These are phyloP conservation scores for Galerucella calmariensis DNA, from an alignment of 2,888 invertebrate species.

Conservation along the genomic window DNA sequence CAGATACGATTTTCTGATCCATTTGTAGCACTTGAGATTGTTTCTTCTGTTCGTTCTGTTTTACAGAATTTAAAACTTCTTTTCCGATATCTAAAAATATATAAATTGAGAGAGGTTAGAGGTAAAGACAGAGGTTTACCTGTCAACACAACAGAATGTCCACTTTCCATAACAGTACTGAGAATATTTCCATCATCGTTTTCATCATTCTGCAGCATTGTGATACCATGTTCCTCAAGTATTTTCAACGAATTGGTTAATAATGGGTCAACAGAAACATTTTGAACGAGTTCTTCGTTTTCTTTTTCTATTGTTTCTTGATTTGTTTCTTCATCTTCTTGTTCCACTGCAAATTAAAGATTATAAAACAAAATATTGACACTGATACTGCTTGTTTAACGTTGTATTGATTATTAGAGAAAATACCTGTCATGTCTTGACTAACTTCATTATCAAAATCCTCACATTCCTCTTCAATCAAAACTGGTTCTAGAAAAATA, in stretches of 20 bases:
- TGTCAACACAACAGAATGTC: slow-evolving; percentile 85
- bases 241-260: slow-evolving; percentile 70
- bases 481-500: slow-evolving; percentile 34
- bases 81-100: slow-evolving; percentile 76
- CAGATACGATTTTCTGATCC: slow-evolving; percentile 67
- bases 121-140: slow-evolving; percentile 62
- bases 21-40: slow-evolving; percentile 46
- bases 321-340: slow-evolving; percentile 29
- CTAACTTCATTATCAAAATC: slow-evolving; percentile 30
- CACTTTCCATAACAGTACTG: slow-evolving; percentile 84
- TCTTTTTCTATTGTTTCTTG: slow-evolving; percentile 36
- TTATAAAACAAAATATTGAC: background rate
- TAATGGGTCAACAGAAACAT: slow-evolving; percentile 29
- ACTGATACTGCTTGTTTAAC: too few species aligned
- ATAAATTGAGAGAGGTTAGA: background rate
- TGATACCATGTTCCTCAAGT: slow-evolving; percentile 86
- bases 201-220: slow-evolving; percentile 77
- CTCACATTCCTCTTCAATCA: slow-evolving; percentile 24
- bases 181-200: slow-evolving; percentile 78
- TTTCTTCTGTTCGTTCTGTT: slow-evolving; percentile 58
- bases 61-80: slow-evolving; percentile 74
- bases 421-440: slow-evolving; percentile 21
- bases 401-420: background rate
- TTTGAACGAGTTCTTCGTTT: slow-evolving; percentile 36
- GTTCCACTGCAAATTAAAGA: background rate